Percentiles rank a stretch among this genome's conserved stretches.
These are phyloP conservation scores for Alca torda DNA, from an alignment of 2,797 vertebrate genomes.

Conservation along the genomic window DNA sequence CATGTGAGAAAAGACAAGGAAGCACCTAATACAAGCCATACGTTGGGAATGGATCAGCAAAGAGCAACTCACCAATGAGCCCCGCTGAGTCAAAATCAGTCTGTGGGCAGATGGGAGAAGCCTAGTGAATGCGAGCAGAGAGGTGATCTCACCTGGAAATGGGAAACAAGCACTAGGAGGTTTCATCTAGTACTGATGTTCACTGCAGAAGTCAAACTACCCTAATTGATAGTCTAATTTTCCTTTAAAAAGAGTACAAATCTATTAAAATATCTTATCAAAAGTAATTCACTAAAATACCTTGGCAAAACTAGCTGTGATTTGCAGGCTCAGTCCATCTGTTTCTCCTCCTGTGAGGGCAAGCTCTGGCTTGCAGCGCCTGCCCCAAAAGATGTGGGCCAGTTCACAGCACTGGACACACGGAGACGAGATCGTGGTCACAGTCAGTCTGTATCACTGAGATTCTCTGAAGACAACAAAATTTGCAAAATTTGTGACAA, in stretches of 20 bases:
- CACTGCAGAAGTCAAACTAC: not conserved
- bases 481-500: not conserved
- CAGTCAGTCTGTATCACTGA: not conserved
- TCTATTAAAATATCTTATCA: not conserved
- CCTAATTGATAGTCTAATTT: not conserved
- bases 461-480: fast-evolving
- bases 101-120: not conserved
- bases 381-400: fast-evolving
- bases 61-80: not conserved
- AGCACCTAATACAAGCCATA: not conserved
- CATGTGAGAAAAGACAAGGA: not conserved
- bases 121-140: not conserved
- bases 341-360: fast-evolving
- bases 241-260: not conserved
- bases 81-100: not conserved
- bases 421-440: not conserved
- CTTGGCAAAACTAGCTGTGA: not conserved
- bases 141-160: not conserved
- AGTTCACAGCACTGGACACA: not conserved
- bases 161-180: not conserved
- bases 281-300: not conserved
- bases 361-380: not conserved
- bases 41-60: not conserved
- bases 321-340: not conserved
- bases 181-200: not conserved